These are phyloP conservation scores for Pleuronectes platessa DNA, from an alignment of 2,113 vertebrate genomes.

Conservation along the genomic window DNA sequence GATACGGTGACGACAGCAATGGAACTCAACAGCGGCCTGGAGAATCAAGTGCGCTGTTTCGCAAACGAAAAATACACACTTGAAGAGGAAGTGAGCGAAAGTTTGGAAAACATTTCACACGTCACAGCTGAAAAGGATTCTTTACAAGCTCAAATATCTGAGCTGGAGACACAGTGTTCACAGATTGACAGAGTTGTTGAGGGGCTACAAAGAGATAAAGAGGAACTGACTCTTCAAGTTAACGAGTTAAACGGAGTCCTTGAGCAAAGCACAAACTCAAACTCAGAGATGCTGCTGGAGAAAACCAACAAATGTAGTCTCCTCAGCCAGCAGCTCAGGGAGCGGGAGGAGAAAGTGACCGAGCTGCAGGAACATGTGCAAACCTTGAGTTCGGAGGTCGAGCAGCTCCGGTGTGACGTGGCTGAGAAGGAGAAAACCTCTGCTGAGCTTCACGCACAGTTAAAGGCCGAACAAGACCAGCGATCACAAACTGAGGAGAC, in stretches of 20 bases:
- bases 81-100: slow-evolving; percentile 70
- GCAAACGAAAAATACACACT: slow-evolving; percentile 78
- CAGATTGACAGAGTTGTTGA: slow-evolving; percentile 72
- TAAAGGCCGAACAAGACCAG: slow-evolving; percentile 65
- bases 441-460: slow-evolving; percentile 62
- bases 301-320: slow-evolving; percentile 82
- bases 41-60: slow-evolving; percentile 75
- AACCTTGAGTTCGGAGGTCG: slow-evolving; percentile 70
- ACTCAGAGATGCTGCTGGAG: slow-evolving; percentile 77
- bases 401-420: slow-evolving; percentile 62
- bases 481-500: slow-evolving; percentile 76
- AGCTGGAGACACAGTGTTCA: slow-evolving; percentile 56
- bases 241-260: slow-evolving; percentile 74
- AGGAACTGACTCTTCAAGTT: slow-evolving; percentile 68
- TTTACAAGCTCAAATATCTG: slow-evolving; percentile 71
- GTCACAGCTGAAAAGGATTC: slow-evolving; percentile 68
- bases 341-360: slow-evolving; percentile 70
- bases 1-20: slow-evolving; percentile 48
- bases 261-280: slow-evolving; percentile 79
- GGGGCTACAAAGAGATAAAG: slow-evolving; percentile 80
- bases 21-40: slow-evolving; percentile 55
- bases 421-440: slow-evolving; percentile 71
- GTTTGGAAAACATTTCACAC: slow-evolving; percentile 60
- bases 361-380: slow-evolving; percentile 75
- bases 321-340: slow-evolving; percentile 74